Base-by-base conservation (phyloP, 92 coral and sea anemone genomes). In the Actinernus sp. region DNA sequence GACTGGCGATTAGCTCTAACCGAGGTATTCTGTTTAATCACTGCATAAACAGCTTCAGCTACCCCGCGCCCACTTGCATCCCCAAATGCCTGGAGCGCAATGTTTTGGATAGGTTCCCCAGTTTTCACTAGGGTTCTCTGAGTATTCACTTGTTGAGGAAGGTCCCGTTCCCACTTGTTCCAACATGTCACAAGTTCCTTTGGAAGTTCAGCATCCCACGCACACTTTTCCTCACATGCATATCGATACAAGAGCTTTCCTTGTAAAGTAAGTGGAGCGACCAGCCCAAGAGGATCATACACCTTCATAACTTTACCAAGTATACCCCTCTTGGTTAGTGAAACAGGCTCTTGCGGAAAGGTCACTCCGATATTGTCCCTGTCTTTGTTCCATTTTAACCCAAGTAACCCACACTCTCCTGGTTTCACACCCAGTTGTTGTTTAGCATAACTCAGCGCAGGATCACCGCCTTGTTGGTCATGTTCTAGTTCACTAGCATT, bases 231-330 rank as follows among this genome's bases (percentile, higher is more conserved):
- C 22, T 73, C 54, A 47, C 82, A 82, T 9, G 57, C 88, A 14
- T 82, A 64, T 25, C 82, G 56, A 52, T 82, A 73, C 8, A 82
- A 34, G 24, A 73, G 37, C 38, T 82, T 82, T 18, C 88, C 81
- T 37, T 41, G 32, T 26, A 53, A 68, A 14, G 55, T 70, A 11
- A 49, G 48, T 19, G 86, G 81, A 4, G 81, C 31, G 2, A 25
- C 79, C 20, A 80, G 50, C 2, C 87, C 87, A 7, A 80, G 67
- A 23, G 88, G 88, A 28, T 82, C 88, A 47, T 62, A 73, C 65
- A 58, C 65, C 26, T 58, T 58, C 13, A 50, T 32, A 58, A 58
- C 45, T 56, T 56, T 56, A 14, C 63, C 21, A 3, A 56, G 43
- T 26, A 56, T 30, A 2, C 37, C 63, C 27, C 58, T 52, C 36